These are phyloP conservation scores for Nomada ferruginata DNA, from an alignment of 2,888 invertebrate species.

Conservation along the genomic window DNA sequence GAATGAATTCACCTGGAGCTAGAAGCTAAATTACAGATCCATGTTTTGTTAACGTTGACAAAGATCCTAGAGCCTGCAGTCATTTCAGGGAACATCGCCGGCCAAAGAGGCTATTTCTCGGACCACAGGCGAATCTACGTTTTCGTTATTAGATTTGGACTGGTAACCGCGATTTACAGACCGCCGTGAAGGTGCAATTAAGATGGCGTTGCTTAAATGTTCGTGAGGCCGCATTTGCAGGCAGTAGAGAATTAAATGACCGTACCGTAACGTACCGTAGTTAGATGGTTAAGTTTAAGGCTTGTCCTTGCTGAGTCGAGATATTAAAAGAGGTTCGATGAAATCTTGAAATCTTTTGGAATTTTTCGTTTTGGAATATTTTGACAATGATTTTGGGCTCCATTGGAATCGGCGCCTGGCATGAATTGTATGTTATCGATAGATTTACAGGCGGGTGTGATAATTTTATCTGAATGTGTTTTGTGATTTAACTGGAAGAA, in stretches of 20 bases:
- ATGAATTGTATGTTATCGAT: too few relatives aligned
- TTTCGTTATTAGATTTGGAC: constrained; percentile 32
- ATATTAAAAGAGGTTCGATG: neutral
- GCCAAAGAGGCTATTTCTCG: neutral
- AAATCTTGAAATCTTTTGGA: too few relatives aligned
- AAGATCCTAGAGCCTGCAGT: constrained; percentile 2
- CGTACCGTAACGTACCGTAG: neutral
- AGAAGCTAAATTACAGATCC: constrained; percentile 1
- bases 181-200: constrained; percentile 12
- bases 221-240: neutral
- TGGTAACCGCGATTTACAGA: constrained; percentile 11
- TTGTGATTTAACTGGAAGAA: too few relatives aligned
- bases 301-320: neutral
- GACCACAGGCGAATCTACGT: constrained; percentile 1
- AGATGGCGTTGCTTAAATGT: constrained; percentile 4
- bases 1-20: constrained; percentile 4
- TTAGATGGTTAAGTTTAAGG: neutral
- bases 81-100: neutral
- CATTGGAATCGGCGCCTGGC: too few relatives aligned
- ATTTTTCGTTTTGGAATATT: too few relatives aligned
- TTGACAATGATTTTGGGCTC: too few relatives aligned
- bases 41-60: constrained; percentile 5
- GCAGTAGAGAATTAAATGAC: neutral
- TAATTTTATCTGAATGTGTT: too few relatives aligned
- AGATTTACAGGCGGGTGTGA: too few relatives aligned